These are phyloP conservation scores for Pao palembangensis DNA, from an alignment of 2,113 vertebrate species.

Conservation along the genomic window DNA sequence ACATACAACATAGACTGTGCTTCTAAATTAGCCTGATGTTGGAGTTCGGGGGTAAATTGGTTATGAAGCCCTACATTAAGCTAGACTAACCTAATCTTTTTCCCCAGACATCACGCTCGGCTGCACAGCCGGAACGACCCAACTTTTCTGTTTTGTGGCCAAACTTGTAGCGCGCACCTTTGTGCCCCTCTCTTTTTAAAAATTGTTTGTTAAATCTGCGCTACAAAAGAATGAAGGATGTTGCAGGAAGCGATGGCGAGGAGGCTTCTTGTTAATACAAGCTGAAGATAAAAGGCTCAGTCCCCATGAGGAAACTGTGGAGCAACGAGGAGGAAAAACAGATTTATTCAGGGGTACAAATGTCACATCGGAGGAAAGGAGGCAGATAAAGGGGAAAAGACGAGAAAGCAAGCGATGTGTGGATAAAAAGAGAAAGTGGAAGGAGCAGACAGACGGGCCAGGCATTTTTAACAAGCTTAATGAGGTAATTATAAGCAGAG, in stretches of 20 bases:
- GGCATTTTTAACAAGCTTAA: constrained; percentile 61
- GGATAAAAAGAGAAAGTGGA: constrained; percentile 24
- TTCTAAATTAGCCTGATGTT: constrained; percentile 34
- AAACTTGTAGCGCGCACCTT: constrained; percentile 13
- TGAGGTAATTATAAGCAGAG: constrained; percentile 58
- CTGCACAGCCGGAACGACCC: constrained; percentile 29
- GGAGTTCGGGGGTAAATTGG: constrained; percentile 50
- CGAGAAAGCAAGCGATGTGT: constrained; percentile 11
- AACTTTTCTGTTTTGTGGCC: constrained; percentile 27
- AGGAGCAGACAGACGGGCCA: constrained; percentile 27
- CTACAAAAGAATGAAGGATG: constrained; percentile 18
- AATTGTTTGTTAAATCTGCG: constrained; percentile 7
- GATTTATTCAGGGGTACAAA: constrained; percentile 47
- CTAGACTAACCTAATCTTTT: constrained; percentile 54
- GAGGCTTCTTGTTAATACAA: constrained; percentile 38
- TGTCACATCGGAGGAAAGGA: constrained; percentile 32
- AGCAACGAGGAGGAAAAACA: constrained; percentile 40
- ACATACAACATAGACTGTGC: too few species aligned
- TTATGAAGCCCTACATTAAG: constrained; percentile 37
- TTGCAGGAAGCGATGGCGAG: constrained; percentile 19
- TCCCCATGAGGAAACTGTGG: constrained; percentile 43
- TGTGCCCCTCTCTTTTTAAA: not conserved
- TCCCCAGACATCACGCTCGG: constrained; percentile 38
- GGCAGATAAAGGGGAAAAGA: constrained; percentile 15
- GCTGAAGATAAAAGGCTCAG: constrained; percentile 44